These are phyloP conservation scores for Macroramphosus scolopax DNA, from an alignment of 2,797 vertebrate genomes.

Conservation along the genomic window DNA sequence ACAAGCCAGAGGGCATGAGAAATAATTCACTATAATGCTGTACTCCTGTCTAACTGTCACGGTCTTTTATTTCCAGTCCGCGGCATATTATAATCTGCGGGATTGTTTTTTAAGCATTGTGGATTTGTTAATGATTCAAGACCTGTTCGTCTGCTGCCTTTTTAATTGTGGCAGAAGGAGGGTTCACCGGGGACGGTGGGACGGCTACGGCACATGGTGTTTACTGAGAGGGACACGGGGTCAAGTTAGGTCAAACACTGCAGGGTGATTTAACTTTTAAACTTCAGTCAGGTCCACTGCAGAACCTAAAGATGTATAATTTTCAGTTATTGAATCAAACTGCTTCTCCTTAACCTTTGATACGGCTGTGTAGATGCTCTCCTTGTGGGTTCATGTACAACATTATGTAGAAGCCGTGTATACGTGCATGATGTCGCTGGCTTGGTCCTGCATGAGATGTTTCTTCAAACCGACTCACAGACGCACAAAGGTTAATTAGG, in stretches of 20 bases:
- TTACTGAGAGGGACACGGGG: conserved; percentile 18
- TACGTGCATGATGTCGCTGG: no score
- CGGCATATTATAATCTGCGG: conserved; percentile 56
- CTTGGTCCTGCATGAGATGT: no score
- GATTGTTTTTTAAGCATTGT: conserved; percentile 39
- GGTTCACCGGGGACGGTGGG: conserved; percentile 25
- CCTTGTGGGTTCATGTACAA: no score
- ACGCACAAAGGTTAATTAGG: conserved; percentile 57
- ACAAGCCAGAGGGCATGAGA: conserved; percentile 66
- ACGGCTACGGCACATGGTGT: conserved; percentile 29
- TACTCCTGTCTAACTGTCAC: conserved; percentile 70
- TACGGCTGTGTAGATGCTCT: no score
- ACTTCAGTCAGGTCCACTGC: no score
- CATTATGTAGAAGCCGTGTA: no score
- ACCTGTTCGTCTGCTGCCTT: conserved; percentile 32
- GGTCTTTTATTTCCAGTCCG: conserved; percentile 64
- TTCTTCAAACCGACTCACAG: background rate
- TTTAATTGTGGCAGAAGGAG: conserved; percentile 39
- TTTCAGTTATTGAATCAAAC: no score
- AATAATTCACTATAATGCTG: conserved; percentile 74
- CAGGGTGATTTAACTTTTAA: conserved; percentile 27
- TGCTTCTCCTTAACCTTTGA: no score
- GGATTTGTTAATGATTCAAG: conserved; percentile 20
- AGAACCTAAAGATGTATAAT: no score
- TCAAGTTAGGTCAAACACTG: no score